Conservation (phyloP, 35 echinoderm and acorn worm species). For the Anneissia japonica region DNA sequence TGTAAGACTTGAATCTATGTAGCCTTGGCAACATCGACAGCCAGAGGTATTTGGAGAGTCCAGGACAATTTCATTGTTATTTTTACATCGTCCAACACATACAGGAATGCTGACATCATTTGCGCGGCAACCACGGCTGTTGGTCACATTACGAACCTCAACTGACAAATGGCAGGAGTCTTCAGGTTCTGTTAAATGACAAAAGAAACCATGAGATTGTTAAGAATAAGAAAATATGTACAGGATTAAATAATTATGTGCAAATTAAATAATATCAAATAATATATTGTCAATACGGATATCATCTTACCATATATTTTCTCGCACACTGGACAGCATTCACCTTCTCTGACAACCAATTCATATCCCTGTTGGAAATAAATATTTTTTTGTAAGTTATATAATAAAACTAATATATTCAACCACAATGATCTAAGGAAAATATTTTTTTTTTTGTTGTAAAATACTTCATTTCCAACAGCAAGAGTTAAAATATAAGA, state of each 20-base stretch:
- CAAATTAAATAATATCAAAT: background rate
- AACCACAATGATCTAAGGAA: too few relatives aligned
- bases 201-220: background rate
- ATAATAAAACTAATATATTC: too few relatives aligned
- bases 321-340: slow-evolving; percentile 40
- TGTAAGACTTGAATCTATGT: background rate
- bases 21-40: background rate
- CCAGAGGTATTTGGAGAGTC: background rate
- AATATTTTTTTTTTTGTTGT: too few relatives aligned
- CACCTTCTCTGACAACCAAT: slow-evolving; percentile 21
- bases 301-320: slow-evolving; percentile 18
- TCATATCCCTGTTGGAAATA: slow-evolving; percentile 13
- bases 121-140: slow-evolving; percentile 39
- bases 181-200: background rate
- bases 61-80: background rate
- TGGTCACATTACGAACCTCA: slow-evolving; percentile 34
- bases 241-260: background rate
- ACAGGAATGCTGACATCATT: slow-evolving; percentile 21
- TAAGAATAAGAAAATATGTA: background rate
- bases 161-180: background rate
- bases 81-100: slow-evolving; percentile 11
- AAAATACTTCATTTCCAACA: too few relatives aligned
- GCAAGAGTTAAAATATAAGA: too few relatives aligned
- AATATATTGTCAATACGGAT: background rate
- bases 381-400: too few relatives aligned